phyloP scores from a whole-genome alignment of 1,140 invertebrate genomes.

The Drosophila nebulosa region DNA sequence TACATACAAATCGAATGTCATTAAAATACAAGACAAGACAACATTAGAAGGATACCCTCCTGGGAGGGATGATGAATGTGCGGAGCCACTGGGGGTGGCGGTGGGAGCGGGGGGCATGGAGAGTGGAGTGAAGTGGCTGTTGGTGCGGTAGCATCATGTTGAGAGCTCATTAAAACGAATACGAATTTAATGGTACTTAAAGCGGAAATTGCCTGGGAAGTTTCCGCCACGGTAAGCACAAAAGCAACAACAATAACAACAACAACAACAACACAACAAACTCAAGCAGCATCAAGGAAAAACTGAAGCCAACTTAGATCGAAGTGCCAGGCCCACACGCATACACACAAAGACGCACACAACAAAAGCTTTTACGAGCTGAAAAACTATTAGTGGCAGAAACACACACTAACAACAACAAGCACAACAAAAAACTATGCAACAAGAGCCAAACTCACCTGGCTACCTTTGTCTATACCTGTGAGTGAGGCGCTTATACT shows the following conservation, averaged over 20 bases:
- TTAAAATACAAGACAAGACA: slow-evolving; percentile 44
- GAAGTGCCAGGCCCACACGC: slow-evolving; percentile 43
- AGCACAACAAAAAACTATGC: slow-evolving; percentile 8
- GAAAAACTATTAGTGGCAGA: slow-evolving; percentile 71
- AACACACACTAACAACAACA: slow-evolving; percentile 22
- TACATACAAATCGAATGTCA: slow-evolving; percentile 67
- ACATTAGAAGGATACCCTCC: not conserved
- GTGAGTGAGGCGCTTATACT: slow-evolving; percentile 16
- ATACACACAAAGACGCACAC: slow-evolving; percentile 14
- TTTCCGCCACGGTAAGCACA: slow-evolving; percentile 64
- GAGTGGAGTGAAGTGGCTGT: not conserved
- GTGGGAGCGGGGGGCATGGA: not conserved
- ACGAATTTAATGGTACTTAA: slow-evolving; percentile 80
- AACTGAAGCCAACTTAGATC: slow-evolving; percentile 52
- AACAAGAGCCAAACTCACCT: slow-evolving; percentile 1
- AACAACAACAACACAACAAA: slow-evolving; percentile 17
- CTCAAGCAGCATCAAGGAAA: slow-evolving; percentile 29
- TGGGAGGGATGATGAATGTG: slow-evolving; percentile 11
- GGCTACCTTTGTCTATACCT: slow-evolving; percentile 17
- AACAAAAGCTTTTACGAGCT: slow-evolving; percentile 70
- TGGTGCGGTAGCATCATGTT: slow-evolving; percentile 64
- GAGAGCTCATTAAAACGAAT: slow-evolving; percentile 80
- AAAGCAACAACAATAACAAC: slow-evolving; percentile 18
- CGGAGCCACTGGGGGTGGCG: too few relatives aligned
- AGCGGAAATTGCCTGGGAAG: slow-evolving; percentile 80